Percentiles rank a stretch among this genome's conserved stretches.
These are phyloP conservation scores for Cetonia aurata DNA, from an alignment of 2,888 invertebrate species.

Conservation along the genomic window DNA sequence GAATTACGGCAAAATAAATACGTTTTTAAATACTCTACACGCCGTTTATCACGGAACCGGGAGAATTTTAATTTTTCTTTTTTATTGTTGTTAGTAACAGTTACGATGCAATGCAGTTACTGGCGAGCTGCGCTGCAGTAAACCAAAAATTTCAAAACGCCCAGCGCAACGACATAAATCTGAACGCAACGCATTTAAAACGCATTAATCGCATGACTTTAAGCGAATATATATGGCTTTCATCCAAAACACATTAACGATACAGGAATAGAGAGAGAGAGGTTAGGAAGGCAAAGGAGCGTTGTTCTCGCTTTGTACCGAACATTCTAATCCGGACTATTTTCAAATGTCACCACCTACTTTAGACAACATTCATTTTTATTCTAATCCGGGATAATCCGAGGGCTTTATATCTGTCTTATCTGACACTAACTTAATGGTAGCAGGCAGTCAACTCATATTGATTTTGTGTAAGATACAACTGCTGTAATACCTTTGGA, in stretches of 20 bases:
- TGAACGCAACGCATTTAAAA: slow-evolving; percentile 48
- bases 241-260: slow-evolving; percentile 50
- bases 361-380: slow-evolving; percentile 59
- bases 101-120: slow-evolving; percentile 25
- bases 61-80: slow-evolving; percentile 27
- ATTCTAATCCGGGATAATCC: slow-evolving; percentile 57
- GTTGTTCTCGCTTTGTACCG: slow-evolving; percentile 35
- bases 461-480: slow-evolving; percentile 47
- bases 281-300: slow-evolving; percentile 2
- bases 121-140: slow-evolving; percentile 19
- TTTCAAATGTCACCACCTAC: slow-evolving; percentile 57
- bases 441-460: slow-evolving; percentile 44
- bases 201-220: slow-evolving; percentile 47
- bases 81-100: slow-evolving; percentile 32
- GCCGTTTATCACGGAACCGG: slow-evolving; percentile 42
- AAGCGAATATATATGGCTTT: slow-evolving; percentile 46
- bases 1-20: slow-evolving; percentile 42
- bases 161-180: slow-evolving; percentile 46
- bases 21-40: slow-evolving; percentile 46
- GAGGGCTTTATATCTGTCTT: slow-evolving; percentile 55
- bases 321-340: slow-evolving; percentile 54
- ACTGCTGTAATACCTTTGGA: slow-evolving; percentile 1
- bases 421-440: slow-evolving; percentile 52
- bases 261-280: slow-evolving; percentile 37
- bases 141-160: slow-evolving; percentile 42